phyloP scores from a whole-genome alignment of 2,888 invertebrate genomes.

The Drosophila mayaguana region DNA sequence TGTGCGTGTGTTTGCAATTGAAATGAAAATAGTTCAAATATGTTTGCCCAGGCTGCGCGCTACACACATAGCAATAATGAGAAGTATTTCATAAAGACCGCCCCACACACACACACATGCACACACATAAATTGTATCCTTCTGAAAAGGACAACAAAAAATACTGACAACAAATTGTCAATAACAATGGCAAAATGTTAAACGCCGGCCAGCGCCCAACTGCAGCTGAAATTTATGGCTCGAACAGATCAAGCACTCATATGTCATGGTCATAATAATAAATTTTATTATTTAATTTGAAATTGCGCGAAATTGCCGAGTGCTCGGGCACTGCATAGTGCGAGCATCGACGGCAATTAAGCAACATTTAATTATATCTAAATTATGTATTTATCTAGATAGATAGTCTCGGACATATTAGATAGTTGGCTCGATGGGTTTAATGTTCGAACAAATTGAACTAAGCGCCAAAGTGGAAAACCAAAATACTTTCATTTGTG shows the following conservation, averaged over 20 bases:
- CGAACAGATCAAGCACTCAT: conserved; percentile 67
- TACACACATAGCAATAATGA: conserved; percentile 59
- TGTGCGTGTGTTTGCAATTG: conserved; percentile 70
- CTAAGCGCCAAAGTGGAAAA: too few species aligned
- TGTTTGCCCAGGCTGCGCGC: conserved; percentile 59
- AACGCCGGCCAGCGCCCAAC: conserved; percentile 50
- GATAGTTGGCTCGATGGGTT: not conserved
- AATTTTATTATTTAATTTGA: conserved; percentile 74
- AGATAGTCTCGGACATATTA: too few species aligned
- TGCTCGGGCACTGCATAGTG: not conserved
- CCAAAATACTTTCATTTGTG: too few species aligned
- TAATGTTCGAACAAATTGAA: not conserved
- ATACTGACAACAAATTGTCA: conserved; percentile 77
- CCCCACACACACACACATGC: conserved; percentile 7
- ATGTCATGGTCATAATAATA: conserved; percentile 73
- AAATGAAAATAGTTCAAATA: conserved; percentile 79
- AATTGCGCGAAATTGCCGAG: conserved; percentile 39
- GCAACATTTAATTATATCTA: conserved; percentile 3
- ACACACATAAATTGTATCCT: conserved; percentile 65
- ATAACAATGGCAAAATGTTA: conserved; percentile 73
- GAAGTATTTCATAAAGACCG: conserved; percentile 74
- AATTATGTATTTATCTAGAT: conserved; percentile 2
- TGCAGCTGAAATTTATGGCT: conserved; percentile 69
- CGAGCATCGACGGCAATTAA: not conserved
- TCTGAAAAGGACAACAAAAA: conserved; percentile 22